Evolutionary conservation across 2,888 invertebrate species (phyloP).

Genomic region (Apeira syringaria): DNA sequence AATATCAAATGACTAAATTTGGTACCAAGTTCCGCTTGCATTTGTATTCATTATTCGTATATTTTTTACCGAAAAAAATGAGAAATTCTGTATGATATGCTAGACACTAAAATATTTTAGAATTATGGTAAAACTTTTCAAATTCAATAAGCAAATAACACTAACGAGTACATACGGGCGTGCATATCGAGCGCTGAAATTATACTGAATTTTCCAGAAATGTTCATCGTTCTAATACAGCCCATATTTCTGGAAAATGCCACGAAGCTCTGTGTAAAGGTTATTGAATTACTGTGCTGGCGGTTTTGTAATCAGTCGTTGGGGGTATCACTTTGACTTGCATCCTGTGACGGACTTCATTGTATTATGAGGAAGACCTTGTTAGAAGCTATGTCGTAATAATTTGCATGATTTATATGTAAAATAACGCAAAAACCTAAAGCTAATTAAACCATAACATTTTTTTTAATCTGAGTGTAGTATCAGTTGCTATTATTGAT

Average conservation of each 20-base stretch:
- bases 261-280: conserved; percentile 4
- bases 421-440: not conserved
- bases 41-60: no score
- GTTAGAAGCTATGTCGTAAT: conserved; percentile 3
- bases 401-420: not conserved
- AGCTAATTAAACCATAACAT: no score
- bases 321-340: conserved; percentile 16
- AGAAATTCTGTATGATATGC: no score
- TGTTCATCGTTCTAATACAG: conserved; percentile 7
- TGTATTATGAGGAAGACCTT: conserved; percentile 3
- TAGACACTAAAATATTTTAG: conserved; percentile 2
- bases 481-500: no score
- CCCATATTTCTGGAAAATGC: conserved; percentile 12
- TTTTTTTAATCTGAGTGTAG: no score
- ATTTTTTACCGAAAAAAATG: no score
- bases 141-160: conserved; percentile 53
- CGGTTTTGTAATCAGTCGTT: conserved; percentile 21
- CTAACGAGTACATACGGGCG: conserved; percentile 41
- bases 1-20: no score
- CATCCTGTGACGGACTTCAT: conserved; percentile 5
- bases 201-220: conserved; percentile 9
- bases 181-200: conserved; percentile 2
- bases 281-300: conserved; percentile 14
- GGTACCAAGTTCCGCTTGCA: no score
- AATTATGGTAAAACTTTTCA: conserved; percentile 39